Evolutionary conservation across 2,888 invertebrate species (phyloP), one percentile per base, ranked within the genome.

Genomic region (Anoncus sp.): DNA sequence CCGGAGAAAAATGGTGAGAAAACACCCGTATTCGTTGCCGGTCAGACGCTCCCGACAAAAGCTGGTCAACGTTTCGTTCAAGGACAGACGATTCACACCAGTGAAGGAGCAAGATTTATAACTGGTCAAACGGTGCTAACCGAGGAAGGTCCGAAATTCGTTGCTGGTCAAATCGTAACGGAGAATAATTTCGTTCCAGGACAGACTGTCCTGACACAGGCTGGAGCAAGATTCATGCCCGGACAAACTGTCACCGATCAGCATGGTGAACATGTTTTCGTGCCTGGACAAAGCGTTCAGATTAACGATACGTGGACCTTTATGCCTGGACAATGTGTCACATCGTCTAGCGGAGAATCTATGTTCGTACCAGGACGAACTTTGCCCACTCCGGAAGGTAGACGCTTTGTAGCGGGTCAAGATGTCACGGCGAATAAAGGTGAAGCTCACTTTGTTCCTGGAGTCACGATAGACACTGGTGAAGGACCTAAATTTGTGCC

Each of bases 311-410:
- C 92, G 40, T 94, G 94, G 94, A 93, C 94, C 82, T 95, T 95
- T 83, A 92, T 95, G 31, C 94, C 94, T 2, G 95, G 95, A 0
- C 95, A 95, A 88, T 92, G 92, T 27, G 84, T 94, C 59, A 92
- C 92, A 81, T 93, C 93, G 84, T 93, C 94, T 74, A 92, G 91
- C 74, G 92, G 92, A 27, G 92, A 92, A 78, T 79, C 92, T 24
- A 93, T 92, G 81, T 95, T 95, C 83, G 91, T 95, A 43, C 94
- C 95, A 62, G 95, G 95, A 20, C 94, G 94, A 80, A 94, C 94
- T 0, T 90, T 95, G 75, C 90, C 93, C 38, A 94, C 94, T 12
- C 92, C 93, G 3, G 94, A 94, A 85, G 95, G 94, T 2, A 90
- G 93, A 1, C 93, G 93, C 83, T 95, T 95, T 87, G 92, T 95